These are phyloP conservation scores for Aegypius monachus DNA, from an alignment of 2,113 vertebrate genomes.

Conservation along the genomic window DNA sequence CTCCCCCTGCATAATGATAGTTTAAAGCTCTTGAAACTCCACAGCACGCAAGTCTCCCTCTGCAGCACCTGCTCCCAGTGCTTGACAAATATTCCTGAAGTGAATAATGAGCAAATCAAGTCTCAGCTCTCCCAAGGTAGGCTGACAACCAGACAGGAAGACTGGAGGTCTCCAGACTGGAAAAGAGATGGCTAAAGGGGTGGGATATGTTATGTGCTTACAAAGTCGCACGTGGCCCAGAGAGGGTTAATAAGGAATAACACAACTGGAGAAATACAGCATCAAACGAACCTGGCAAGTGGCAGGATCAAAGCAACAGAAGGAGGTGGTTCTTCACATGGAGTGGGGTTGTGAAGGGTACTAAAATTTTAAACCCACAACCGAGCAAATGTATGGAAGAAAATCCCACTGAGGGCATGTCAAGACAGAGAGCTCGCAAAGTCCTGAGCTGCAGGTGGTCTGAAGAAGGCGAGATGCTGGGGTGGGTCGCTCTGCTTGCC, in stretches of 20 bases:
- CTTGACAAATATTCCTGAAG: neutral
- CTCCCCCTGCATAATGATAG: neutral
- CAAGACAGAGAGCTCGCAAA: neutral
- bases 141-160: neutral
- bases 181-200: neutral
- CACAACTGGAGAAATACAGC: neutral
- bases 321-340: neutral
- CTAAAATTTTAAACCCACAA: neutral
- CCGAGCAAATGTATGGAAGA: neutral
- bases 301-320: neutral
- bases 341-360: neutral
- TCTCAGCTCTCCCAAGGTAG: neutral
- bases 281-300: neutral
- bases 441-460: neutral
- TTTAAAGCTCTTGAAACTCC: neutral
- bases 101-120: neutral
- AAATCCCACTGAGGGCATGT: neutral
- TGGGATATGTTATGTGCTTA: neutral
- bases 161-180: neutral
- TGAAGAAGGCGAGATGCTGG: neutral
- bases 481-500: accelerated
- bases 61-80: neutral
- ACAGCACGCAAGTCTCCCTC: neutral
- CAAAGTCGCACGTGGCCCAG: accelerated
- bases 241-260: neutral